Percentiles rank a stretch among this genome's conserved stretches.
These are phyloP conservation scores for Tigriopus japonicus DNA, from an alignment of 1,140 invertebrate species.

Conservation along the genomic window DNA sequence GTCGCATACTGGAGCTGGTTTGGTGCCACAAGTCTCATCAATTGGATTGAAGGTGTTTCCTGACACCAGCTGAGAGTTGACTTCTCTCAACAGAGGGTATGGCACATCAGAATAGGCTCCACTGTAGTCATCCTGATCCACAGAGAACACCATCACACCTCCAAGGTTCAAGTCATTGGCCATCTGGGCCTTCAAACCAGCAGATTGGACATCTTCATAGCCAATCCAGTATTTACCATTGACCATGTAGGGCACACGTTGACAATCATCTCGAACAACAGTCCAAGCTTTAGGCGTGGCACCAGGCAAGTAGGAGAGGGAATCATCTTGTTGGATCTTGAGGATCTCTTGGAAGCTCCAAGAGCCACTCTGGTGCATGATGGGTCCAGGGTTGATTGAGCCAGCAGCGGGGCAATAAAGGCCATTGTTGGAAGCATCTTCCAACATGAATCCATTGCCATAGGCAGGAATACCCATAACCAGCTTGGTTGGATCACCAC, in stretches of 20 bases:
- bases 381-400: conserved; percentile 54
- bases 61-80: too few relatives aligned
- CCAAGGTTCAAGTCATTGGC: conserved; percentile 32
- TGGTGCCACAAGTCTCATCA: too few relatives aligned
- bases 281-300: background rate
- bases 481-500: conserved; percentile 57
- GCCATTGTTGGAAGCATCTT: conserved; percentile 42
- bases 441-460: conserved; percentile 60
- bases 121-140: conserved; percentile 46
- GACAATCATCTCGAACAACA: background rate
- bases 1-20: too few relatives aligned
- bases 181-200: conserved; percentile 29
- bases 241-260: conserved; percentile 22
- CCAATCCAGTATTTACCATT: conserved; percentile 27
- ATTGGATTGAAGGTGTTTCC: too few relatives aligned
- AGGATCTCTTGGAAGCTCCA: conserved; percentile 75
- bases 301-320: background rate
- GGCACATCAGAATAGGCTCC: background rate
- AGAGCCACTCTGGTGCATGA: conserved; percentile 71
- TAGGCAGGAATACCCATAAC: conserved; percentile 70
- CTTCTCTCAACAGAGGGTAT: too few relatives aligned
- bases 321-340: conserved; percentile 24
- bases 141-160: conserved; percentile 48
- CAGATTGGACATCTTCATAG: conserved; percentile 25
- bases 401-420: conserved; percentile 32